Base-by-base conservation (phyloP, 2,113 vertebrate species). In the Delphinus delphis region DNA sequence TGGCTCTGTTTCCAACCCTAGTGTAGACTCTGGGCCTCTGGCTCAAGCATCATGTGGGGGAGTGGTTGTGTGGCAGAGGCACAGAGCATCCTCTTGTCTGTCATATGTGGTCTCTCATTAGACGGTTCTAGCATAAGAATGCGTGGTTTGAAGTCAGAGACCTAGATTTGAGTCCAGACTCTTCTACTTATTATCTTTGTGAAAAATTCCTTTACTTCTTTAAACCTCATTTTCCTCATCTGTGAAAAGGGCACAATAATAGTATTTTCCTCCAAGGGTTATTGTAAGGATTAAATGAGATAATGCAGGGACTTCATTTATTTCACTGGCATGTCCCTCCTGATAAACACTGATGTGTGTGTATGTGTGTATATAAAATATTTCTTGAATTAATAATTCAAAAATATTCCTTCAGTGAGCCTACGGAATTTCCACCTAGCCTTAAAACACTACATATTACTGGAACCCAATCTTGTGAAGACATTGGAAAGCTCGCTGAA, bases 401-500 rank as follows among this genome's bases (percentile, higher is more conserved):
- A 85, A 12, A 88, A n/a, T 25, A 81, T 85, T 87, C 92, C 90
- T 88, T 92, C 89, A 84, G 41, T 50, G 41, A 95, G 92, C 47
- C 93, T 89, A 60, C 60, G 44, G 83, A 95, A 87, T 95, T 90
- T 88, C 87, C 33, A 81, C 53, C 53, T 31, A 79, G 86, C 63
- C 44, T 90, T 82, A 85, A 95, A 93, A 80, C 71, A 82, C 86
- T 92, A 4, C 63, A 38, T 90, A 93, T 96, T 77, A 60, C 93
- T 36, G 63, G 83, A 77, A 92, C 86, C 96, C 93, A 97, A 77
- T 96, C 96, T 96, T 63, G 62, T 33, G 95, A 88, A 93, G 92
- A 97, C 93, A 96, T 93, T 82, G 95, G 95, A 79, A 93, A 86
- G 93, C 85, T 96, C 93, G 26, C 79, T 97, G 96, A 93, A 95